These are phyloP conservation scores for Hydra vulgaris DNA, from an alignment of 30 jellyfish, hydroid and myxozoan genomes.

Conservation along the genomic window DNA sequence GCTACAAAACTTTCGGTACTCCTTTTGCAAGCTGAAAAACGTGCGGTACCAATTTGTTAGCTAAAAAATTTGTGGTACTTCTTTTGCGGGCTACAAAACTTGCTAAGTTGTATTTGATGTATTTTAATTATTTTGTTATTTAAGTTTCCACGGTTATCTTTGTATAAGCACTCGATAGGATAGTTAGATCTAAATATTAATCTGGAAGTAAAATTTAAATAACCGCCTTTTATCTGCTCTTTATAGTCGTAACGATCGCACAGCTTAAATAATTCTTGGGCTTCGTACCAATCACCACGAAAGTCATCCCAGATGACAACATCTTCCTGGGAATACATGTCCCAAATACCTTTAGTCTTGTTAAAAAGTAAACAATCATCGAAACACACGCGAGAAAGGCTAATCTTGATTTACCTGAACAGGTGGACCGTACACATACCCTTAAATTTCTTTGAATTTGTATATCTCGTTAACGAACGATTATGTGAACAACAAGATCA, in stretches of 20 bases:
- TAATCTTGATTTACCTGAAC: not conserved
- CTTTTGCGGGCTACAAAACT: too few species aligned
- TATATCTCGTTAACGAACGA: not conserved
- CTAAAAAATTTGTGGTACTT: too few species aligned
- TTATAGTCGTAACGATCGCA: not conserved
- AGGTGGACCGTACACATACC: not conserved
- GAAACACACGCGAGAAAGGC: too few species aligned
- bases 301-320: not conserved
- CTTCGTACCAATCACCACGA: not conserved
- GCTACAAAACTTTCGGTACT: too few species aligned
- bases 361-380: not conserved
- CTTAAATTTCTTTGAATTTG: not conserved
- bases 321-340: not conserved
- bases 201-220: not conserved
- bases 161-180: too few species aligned
- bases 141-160: too few species aligned
- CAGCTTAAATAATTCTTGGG: not conserved
- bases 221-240: not conserved
- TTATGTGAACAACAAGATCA: not conserved
- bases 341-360: not conserved
- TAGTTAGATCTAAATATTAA: too few species aligned
- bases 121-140: too few species aligned
- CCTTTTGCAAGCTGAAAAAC: too few species aligned
- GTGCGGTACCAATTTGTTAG: too few species aligned
- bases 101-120: too few species aligned